phyloP scores from a whole-genome alignment of 1,140 invertebrate species.

The Halictus rubicundus region DNA sequence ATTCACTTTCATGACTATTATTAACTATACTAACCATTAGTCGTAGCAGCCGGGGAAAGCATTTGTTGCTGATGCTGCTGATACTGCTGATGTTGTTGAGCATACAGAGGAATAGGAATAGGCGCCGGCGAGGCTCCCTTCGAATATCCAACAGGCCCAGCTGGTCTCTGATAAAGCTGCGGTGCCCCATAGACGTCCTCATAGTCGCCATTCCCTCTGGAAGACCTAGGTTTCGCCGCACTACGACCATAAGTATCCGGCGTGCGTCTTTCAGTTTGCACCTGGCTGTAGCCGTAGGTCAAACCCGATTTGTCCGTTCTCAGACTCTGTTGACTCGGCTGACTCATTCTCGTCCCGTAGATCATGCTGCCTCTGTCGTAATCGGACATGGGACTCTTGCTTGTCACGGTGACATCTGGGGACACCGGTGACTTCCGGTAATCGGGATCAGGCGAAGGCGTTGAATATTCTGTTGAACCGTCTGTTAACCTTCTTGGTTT shows the following conservation, averaged over 20 bases:
- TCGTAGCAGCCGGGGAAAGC: slow-evolving; percentile 54
- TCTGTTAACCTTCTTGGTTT: slow-evolving; percentile 87
- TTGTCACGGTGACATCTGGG: slow-evolving; percentile 62
- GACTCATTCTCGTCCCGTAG: slow-evolving; percentile 69
- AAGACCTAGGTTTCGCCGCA: slow-evolving; percentile 73
- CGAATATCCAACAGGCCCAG: slow-evolving; percentile 79
- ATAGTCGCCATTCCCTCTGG: slow-evolving; percentile 83
- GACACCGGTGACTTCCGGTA: slow-evolving; percentile 70
- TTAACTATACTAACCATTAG: slow-evolving; percentile 47
- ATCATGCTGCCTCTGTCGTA: slow-evolving; percentile 69
- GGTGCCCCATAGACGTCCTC: slow-evolving; percentile 87
- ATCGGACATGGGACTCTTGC: slow-evolving; percentile 69
- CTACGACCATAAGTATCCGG: slow-evolving; percentile 91
- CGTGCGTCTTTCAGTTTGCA: slow-evolving; percentile 85
- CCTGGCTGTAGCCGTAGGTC: slow-evolving; percentile 70
- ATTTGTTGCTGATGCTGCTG: slow-evolving; percentile 61
- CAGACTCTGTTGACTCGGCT: slow-evolving; percentile 67
- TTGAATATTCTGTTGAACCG: slow-evolving; percentile 86
- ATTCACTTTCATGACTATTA: no score
- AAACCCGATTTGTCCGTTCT: slow-evolving; percentile 75
- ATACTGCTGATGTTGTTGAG: slow-evolving; percentile 63
- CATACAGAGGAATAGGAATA: slow-evolving; percentile 69
- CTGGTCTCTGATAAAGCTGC: slow-evolving; percentile 79
- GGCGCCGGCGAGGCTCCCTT: slow-evolving; percentile 72
- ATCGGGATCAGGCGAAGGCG: slow-evolving; percentile 82